These are phyloP conservation scores for Orthosia cruda DNA, from an alignment of 2,888 invertebrate genomes.

Conservation along the genomic window DNA sequence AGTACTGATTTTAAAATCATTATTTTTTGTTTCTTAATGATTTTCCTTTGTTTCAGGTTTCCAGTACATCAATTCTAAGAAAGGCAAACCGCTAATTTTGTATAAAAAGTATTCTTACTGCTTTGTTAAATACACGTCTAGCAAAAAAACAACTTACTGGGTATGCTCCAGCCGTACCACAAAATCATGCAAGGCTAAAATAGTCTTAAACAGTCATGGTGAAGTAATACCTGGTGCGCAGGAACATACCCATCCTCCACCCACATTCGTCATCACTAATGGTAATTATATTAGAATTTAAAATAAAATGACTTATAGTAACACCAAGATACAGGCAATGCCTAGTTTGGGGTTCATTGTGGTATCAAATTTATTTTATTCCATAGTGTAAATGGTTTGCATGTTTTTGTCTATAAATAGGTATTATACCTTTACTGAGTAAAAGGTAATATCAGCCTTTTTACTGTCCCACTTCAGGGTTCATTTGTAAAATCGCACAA, in stretches of 20 bases:
- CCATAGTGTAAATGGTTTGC: too few relatives aligned
- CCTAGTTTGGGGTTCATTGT: too few relatives aligned
- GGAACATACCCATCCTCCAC: constrained; percentile 35
- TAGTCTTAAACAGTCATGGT: constrained; percentile 13
- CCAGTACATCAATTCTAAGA: constrained; percentile 20
- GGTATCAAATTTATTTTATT: too few relatives aligned
- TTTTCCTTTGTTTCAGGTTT: constrained; percentile 21
- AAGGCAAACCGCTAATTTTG: constrained; percentile 32
- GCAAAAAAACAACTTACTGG: constrained; percentile 16
- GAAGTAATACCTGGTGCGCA: constrained; percentile 2
- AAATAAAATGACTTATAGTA: too few relatives aligned
- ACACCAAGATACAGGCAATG: too few relatives aligned
- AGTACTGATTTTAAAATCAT: too few relatives aligned
- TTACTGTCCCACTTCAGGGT: too few relatives aligned
- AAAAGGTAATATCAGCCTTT: too few relatives aligned
- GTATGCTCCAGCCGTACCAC: constrained; percentile 11
- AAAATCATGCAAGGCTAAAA: constrained; percentile 21
- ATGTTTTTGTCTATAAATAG: too few relatives aligned
- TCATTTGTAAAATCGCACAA: too few relatives aligned
- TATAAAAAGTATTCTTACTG: constrained; percentile 19
- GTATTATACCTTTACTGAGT: too few relatives aligned
- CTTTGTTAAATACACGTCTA: constrained; percentile 7
- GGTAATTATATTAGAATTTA: constrained; percentile 35
- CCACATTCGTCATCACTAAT: constrained; percentile 13
- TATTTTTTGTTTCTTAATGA: too few relatives aligned